Evolutionary conservation across 2,797 vertebrate species (phyloP).

Genomic region (Sebastes wilsoni): DNA sequence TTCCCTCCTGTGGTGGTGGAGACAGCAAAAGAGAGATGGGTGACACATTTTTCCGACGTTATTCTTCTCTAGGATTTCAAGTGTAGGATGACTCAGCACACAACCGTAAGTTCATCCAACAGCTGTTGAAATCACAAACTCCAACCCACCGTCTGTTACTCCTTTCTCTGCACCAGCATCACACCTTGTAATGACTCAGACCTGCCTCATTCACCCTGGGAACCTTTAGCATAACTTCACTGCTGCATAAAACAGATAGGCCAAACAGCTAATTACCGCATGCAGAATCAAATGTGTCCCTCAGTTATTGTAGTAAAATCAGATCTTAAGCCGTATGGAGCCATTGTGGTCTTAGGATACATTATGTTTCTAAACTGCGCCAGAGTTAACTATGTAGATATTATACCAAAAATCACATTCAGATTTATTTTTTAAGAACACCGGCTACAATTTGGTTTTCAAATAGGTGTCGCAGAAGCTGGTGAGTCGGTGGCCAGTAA

Average conservation of each 20-base stretch:
- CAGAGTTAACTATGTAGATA: not conserved
- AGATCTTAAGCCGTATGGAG: not conserved
- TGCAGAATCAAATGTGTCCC: slow-evolving; percentile 10
- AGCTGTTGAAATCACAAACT: slow-evolving; percentile 45
- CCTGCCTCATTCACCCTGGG: slow-evolving; percentile 5
- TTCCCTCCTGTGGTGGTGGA: not conserved
- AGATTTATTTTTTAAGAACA: not conserved
- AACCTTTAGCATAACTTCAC: not conserved
- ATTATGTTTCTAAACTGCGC: not conserved
- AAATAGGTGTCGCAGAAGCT: not conserved
- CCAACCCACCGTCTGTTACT: slow-evolving; percentile 33
- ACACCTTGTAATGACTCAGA: slow-evolving; percentile 20
- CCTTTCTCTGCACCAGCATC: slow-evolving; percentile 3
- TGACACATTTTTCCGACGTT: not conserved
- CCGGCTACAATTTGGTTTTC: not conserved
- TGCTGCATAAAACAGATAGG: slow-evolving; percentile 2
- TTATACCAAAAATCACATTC: not conserved
- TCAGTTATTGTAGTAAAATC: not conserved
- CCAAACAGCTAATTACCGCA: slow-evolving; percentile 18
- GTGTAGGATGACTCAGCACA: slow-evolving; percentile 24
- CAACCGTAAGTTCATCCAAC: slow-evolving; percentile 21
- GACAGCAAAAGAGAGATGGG: not conserved
- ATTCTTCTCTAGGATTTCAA: slow-evolving; percentile 7
- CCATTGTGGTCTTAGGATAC: not conserved
- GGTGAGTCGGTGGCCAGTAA: not conserved